phyloP scores from a whole-genome alignment of 1,140 invertebrate species.

The Pseudachorutes palmiensis region DNA sequence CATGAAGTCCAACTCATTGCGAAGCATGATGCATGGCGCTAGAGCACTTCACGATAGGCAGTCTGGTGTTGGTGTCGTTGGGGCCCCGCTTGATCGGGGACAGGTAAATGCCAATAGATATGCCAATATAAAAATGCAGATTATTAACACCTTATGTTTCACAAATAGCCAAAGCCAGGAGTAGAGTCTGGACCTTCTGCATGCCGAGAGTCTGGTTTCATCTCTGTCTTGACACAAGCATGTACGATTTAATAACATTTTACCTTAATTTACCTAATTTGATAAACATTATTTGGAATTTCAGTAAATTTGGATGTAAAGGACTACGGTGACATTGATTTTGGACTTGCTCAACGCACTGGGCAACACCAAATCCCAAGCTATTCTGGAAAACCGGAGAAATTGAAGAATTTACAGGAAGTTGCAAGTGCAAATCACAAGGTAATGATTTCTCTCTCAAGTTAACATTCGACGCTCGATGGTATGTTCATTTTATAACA shows the following conservation, averaged over 20 bases:
- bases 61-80: constrained; percentile 24
- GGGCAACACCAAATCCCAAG: not conserved
- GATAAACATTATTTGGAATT: not conserved
- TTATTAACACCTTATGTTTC: not conserved
- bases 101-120: constrained; percentile 15
- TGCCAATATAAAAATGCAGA: not conserved
- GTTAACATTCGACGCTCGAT: not conserved
- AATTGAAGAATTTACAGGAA: constrained; percentile 16
- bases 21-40: too few relatives aligned
- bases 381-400: not conserved
- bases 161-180: constrained; percentile 26
- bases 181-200: constrained; percentile 25
- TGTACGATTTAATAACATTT: constrained; percentile 6
- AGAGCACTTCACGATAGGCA: too few relatives aligned
- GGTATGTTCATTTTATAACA: not conserved
- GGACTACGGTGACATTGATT: constrained; percentile 29
- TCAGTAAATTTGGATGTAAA: constrained; percentile 20
- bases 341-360: not conserved
- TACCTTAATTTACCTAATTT: too few relatives aligned
- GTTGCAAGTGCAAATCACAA: constrained; percentile 18
- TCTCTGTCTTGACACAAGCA: constrained; percentile 11
- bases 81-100: constrained; percentile 23
- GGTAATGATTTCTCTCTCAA: constrained; percentile 4
- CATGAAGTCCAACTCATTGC: too few relatives aligned
- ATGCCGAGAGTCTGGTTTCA: constrained; percentile 26